Conservation (phyloP, 2,797 vertebrate genomes). For the Lepilemur ruficaudatus region DNA sequence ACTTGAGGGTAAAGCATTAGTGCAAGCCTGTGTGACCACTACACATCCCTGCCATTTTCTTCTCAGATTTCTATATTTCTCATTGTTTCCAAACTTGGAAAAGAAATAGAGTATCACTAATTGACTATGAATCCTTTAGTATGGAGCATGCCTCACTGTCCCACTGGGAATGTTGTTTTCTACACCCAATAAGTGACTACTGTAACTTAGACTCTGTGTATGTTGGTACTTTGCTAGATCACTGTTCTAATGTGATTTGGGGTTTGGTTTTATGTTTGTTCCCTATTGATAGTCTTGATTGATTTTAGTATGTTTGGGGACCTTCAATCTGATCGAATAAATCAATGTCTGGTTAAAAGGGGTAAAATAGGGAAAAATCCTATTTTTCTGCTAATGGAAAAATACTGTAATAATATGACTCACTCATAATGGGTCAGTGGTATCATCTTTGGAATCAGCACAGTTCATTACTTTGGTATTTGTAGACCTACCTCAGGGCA, state of each 20-base stretch:
- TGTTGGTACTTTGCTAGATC: not conserved
- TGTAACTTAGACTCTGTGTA: not conserved
- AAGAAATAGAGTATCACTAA: not conserved
- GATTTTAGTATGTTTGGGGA: not conserved
- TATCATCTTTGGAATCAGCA: not conserved
- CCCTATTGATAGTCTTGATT: not conserved
- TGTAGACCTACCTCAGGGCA: not conserved
- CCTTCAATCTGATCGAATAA: not conserved
- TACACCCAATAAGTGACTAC: not conserved
- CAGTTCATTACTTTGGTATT: not conserved
- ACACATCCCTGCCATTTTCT: not conserved
- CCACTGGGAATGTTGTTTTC: not conserved
- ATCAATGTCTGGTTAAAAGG: conserved; percentile 1
- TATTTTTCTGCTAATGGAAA: not conserved
- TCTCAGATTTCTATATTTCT: not conserved
- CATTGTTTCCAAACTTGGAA: not conserved
- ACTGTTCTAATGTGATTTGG: not conserved
- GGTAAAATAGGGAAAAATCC: not conserved
- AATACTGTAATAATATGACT: not conserved
- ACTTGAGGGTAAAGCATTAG: not conserved
- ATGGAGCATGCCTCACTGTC: not conserved
- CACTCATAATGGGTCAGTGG: not conserved
- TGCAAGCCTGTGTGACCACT: not conserved
- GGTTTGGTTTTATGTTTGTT: not conserved
- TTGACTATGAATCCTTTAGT: not conserved